These are phyloP conservation scores for Drosophila tristis DNA, from an alignment of 1,140 invertebrate species.

Conservation along the genomic window DNA sequence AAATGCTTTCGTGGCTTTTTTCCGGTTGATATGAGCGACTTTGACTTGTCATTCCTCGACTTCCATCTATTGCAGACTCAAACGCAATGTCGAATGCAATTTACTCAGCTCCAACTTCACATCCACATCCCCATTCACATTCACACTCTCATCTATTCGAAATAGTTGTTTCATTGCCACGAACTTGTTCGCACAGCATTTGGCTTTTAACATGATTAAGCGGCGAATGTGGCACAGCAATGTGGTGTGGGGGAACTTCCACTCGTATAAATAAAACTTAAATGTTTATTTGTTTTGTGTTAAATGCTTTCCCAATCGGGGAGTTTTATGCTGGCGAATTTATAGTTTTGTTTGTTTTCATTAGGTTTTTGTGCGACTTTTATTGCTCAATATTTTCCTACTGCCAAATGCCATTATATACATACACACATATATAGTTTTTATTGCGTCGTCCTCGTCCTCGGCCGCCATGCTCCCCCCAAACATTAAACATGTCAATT, in stretches of 20 bases:
- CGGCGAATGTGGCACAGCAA: too few relatives aligned
- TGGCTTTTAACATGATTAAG: slow-evolving; percentile 65
- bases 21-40: slow-evolving; percentile 26
- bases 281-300: slow-evolving; percentile 54
- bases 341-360: slow-evolving; percentile 79
- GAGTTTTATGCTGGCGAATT: slow-evolving; percentile 63
- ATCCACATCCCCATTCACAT: background rate
- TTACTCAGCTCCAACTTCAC: background rate
- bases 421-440: background rate
- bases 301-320: slow-evolving; percentile 61
- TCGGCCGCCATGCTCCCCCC: too few relatives aligned
- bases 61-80: slow-evolving; percentile 1
- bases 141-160: background rate
- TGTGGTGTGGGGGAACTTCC: background rate
- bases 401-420: slow-evolving; percentile 22
- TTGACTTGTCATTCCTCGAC: slow-evolving; percentile 13
- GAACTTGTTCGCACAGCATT: slow-evolving; percentile 25
- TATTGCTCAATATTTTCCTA: slow-evolving; percentile 59
- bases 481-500: slow-evolving; percentile 30
- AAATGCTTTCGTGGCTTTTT: slow-evolving; percentile 25
- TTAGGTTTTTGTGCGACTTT: slow-evolving; percentile 60
- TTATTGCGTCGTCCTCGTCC: slow-evolving; percentile 18
- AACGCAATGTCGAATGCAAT: slow-evolving; percentile 11
- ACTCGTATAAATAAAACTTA: slow-evolving; percentile 54
- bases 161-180: slow-evolving; percentile 9